These are phyloP conservation scores for Thalassarche chlororhynchos DNA, from an alignment of 2,113 vertebrate species.

Conservation along the genomic window DNA sequence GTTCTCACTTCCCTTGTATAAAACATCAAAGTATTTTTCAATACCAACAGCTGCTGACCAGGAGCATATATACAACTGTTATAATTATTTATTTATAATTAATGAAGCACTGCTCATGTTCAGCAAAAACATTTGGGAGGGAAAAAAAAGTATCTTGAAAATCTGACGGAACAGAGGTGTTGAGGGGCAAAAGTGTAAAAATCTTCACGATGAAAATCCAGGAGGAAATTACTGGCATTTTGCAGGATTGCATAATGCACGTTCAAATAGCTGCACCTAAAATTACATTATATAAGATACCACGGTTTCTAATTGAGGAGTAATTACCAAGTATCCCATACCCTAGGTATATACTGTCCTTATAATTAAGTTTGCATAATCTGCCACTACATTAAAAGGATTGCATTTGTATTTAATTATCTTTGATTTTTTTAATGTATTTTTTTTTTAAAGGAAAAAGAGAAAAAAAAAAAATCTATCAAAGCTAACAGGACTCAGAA, in stretches of 20 bases:
- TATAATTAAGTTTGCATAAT: conserved; percentile 67
- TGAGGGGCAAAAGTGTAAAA: background rate
- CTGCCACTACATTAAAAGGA: conserved; percentile 67
- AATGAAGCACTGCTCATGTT: background rate
- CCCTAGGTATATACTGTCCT: conserved; percentile 8
- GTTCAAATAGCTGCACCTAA: background rate
- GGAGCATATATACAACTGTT: background rate
- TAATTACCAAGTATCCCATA: background rate
- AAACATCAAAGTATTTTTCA: conserved; percentile 38
- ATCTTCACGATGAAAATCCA: background rate
- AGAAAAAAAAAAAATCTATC: conserved; percentile 59
- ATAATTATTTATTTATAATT: conserved; percentile 15
- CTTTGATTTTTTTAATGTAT: conserved; percentile 39
- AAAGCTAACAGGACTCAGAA: conserved; percentile 79
- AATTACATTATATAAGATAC: background rate
- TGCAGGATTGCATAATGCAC: background rate
- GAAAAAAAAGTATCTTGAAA: background rate
- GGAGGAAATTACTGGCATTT: background rate
- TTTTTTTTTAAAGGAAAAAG: conserved; percentile 21
- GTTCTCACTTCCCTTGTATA: background rate
- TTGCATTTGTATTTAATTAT: conserved; percentile 62
- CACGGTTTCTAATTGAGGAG: background rate
- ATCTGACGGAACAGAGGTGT: background rate
- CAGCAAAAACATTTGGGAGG: background rate
- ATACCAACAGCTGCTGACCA: conserved; percentile 30